These are phyloP conservation scores for Melanostoma mellinum DNA, from an alignment of 2,888 invertebrate genomes.

Conservation along the genomic window DNA sequence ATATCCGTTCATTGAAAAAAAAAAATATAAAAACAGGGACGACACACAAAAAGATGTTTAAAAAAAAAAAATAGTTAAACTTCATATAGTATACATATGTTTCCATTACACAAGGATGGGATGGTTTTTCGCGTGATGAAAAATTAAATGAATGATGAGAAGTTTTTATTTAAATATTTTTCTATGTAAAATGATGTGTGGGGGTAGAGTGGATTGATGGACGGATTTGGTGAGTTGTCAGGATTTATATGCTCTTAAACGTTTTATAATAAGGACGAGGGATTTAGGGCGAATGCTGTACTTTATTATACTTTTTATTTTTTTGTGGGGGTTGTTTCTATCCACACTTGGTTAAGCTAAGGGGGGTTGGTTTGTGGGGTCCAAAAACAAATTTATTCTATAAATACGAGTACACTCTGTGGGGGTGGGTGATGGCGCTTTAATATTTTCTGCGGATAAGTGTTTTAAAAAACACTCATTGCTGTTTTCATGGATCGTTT, in stretches of 20 bases:
- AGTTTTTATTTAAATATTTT: slow-evolving; percentile 47
- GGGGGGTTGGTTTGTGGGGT: slow-evolving; percentile 16
- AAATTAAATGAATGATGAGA: slow-evolving; percentile 70
- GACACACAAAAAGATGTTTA: slow-evolving; percentile 55
- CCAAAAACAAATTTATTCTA: slow-evolving; percentile 30
- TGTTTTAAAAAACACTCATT: slow-evolving; percentile 15
- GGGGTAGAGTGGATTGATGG: slow-evolving; percentile 37
- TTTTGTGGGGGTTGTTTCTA: slow-evolving; percentile 15
- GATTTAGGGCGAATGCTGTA: slow-evolving; percentile 47
- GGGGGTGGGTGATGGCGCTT: slow-evolving; percentile 16
- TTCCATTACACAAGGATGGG: slow-evolving; percentile 71
- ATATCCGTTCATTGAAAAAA: neutral
- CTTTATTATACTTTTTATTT: slow-evolving; percentile 11
- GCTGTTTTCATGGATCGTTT: slow-evolving; percentile 29
- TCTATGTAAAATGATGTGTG: slow-evolving; percentile 54
- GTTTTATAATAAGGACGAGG: slow-evolving; percentile 26
- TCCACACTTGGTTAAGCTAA: slow-evolving; percentile 42
- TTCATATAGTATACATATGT: slow-evolving; percentile 23
- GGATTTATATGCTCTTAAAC: slow-evolving; percentile 43
- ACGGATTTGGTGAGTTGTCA: slow-evolving; percentile 17
- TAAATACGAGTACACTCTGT: slow-evolving; percentile 23
- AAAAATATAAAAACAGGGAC: slow-evolving; percentile 44
- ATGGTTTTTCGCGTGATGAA: slow-evolving; percentile 73
- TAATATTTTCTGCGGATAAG: neutral
- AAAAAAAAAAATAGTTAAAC: slow-evolving; percentile 39